Base-by-base conservation (phyloP, 1,140 invertebrate genomes). In the Arctopsyche grandis region DNA sequence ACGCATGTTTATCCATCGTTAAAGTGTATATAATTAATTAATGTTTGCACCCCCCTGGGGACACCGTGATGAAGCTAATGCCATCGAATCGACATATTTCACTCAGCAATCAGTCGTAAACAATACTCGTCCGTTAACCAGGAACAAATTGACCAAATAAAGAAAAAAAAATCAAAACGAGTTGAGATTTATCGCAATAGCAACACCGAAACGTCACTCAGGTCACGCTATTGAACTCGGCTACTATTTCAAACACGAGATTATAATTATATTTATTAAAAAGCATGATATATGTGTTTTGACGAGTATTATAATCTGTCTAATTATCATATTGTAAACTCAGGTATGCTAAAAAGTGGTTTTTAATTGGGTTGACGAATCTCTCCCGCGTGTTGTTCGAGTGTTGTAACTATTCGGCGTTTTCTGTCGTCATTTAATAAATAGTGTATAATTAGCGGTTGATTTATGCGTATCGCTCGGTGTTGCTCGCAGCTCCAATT, bases 391-490 rank as follows among this genome's bases (percentile, higher is more conserved):
- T 52, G 10, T 52, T 52, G 48, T 52, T 3, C 10, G 48, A 52
- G 48, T 10, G 48, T 4, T 52, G 48, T 16, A 52, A 52, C 48
- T 38, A 38, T 38, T 38, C 29, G 29, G 29, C 29, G 7, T 7
- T 38, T 38, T 38, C 29, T 76, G 74, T 76, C 74, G 46, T 76
- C 74, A 29, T 76, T 76, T 76, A 76, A 76, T 76, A 76, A 76
- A 76, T 76, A 76, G 74, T 76, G 58, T 76, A 63, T 76, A 76
- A 76, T 76, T 76, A 76, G n/a, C n/a, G 46, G 24, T 9, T 56
- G 46, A 76, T 76, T 76, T 76, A 76, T 76, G 73, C 24, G 71
- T n/a, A 26, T 74, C 12, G 71, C 24, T 14, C 21, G 71, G 16
- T 24, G 38, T 16, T 26, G 71, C 46, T 24, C 74, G 74, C 70